These are phyloP conservation scores for Steinernema feltiae DNA, from an alignment of 1,140 invertebrate species.

Conservation along the genomic window DNA sequence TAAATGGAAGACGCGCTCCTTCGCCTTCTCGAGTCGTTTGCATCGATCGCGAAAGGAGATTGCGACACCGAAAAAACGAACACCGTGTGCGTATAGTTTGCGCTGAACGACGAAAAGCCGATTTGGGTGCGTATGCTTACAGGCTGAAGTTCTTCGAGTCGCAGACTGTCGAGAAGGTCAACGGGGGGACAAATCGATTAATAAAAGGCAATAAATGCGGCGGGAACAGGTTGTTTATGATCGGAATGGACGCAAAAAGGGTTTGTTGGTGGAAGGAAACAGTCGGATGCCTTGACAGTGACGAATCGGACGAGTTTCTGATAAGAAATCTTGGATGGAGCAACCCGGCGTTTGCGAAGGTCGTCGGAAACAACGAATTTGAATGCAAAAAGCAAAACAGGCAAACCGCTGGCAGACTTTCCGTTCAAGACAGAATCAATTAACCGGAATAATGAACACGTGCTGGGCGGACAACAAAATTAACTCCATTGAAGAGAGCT, in stretches of 20 bases:
- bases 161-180: neutral
- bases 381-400: neutral
- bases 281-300: too few species aligned
- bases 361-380: slow-evolving; percentile 4
- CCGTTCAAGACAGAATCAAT: too few species aligned
- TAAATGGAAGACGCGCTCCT: neutral
- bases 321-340: too few species aligned
- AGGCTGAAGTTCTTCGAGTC: too few species aligned
- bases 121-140: neutral
- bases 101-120: neutral
- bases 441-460: too few species aligned
- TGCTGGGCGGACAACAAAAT: too few species aligned
- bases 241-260: neutral
- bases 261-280: too few species aligned
- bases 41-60: neutral
- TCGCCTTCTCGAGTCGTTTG: too few species aligned
- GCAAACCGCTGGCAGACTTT: too few species aligned
- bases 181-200: neutral
- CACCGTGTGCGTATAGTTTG: neutral
- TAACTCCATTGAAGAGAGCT: too few species aligned
- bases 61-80: neutral
- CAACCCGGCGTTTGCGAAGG: too few species aligned
- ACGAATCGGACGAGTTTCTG: too few species aligned
- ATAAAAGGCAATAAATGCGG: neutral
- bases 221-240: neutral